Base-by-base conservation (phyloP, 2,888 invertebrate species). In the Oscheius onirici region DNA sequence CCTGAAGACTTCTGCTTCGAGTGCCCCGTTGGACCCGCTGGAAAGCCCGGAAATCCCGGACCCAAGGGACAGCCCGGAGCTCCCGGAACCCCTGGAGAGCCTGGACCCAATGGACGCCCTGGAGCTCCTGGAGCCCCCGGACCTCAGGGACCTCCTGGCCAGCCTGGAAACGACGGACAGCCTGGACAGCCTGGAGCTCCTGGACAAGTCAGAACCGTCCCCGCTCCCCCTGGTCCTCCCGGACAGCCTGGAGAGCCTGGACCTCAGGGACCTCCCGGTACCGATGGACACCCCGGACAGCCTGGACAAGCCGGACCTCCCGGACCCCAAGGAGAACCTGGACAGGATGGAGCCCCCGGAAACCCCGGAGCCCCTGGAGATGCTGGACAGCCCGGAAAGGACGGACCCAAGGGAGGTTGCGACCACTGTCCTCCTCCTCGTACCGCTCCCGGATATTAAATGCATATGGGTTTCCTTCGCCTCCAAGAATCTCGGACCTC, bases 121-220 rank as follows among this genome's bases (percentile, higher is more conserved):
- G 84, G 84, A 77, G 57, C 79, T 13, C 80, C 79, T 61, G 81
- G 80, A 77, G 76, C 81, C 55, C 77, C 81, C 68, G 81, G 81
- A 77, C 84, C 82, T 60, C 84, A 78, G 55, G 84, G 85, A 72
- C 76, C 80, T 57, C 79, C 77, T 55, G 84, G 85, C 65, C 73
- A 73, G 17, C 54, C 72, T 28, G 84, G 83, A 78, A 72, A 77
- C 69, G 82, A 83, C 69, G 84, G 82, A 73, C 80, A 75, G 28
- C 82, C 79, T 55, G 84, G 84, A 69, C 70, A 78, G 22, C 75
- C 79, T 51, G 84, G 84, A 78, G 72, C 76, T 22, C 80, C 80
- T 60, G 80, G 80, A 78, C 78, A 80, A 67, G 76, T 78, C 40
- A 73, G 78, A 67, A 78, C 79, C 51, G 79, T 79, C 26, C 79